Percentiles rank a stretch among this genome's conserved stretches.
Conservation (phyloP, 2,113 vertebrate genomes). For the Gymnorhina tibicen region DNA sequence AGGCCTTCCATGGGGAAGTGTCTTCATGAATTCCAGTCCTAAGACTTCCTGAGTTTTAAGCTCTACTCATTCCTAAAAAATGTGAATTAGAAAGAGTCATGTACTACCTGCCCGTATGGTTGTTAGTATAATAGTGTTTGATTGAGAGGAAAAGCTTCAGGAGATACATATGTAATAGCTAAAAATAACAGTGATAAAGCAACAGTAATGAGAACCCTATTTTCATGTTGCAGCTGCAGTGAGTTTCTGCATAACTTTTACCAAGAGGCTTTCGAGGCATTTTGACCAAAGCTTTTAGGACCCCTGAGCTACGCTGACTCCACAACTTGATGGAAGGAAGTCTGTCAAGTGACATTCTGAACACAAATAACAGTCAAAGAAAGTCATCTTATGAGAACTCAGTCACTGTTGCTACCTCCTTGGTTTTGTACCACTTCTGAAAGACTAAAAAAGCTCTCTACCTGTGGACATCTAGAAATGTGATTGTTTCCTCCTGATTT, state of each 20-base stretch:
- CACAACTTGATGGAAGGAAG: not conserved
- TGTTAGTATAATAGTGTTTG: not conserved
- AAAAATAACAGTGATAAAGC: not conserved
- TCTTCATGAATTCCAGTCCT: not conserved
- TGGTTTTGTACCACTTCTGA: not conserved
- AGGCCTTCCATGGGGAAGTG: not conserved
- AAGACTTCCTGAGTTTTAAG: not conserved
- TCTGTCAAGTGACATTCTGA: not conserved
- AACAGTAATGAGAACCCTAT: not conserved
- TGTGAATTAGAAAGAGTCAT: not conserved
- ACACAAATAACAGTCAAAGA: not conserved
- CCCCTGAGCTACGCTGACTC: not conserved
- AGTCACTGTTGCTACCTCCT: not conserved
- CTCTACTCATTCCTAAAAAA: not conserved
- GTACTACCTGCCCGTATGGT: not conserved
- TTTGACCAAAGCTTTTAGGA: not conserved
- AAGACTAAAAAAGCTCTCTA: not conserved
- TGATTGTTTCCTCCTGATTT: not conserved
- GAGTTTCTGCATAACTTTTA: not conserved
- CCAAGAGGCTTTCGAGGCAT: not conserved
- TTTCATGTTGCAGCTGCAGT: not conserved
- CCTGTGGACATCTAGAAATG: not conserved
- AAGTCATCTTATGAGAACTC: not conserved
- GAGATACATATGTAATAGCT: not conserved
- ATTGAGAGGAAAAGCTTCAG: not conserved